phyloP scores from a whole-genome alignment of 2,797 vertebrate species.

The Rhinichthys osculus region DNA sequence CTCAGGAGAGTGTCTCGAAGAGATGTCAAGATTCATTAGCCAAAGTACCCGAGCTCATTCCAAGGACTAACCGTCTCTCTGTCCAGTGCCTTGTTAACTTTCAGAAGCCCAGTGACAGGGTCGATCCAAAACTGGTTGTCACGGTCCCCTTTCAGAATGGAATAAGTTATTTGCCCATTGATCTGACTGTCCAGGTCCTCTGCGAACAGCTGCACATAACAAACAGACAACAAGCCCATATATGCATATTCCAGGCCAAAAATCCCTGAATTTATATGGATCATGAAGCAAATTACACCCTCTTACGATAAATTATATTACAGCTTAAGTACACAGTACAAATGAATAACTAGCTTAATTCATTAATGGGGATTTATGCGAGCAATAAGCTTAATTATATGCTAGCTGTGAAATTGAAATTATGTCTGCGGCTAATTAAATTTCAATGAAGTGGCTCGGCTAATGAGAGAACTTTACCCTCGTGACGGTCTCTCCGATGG shows the following conservation, averaged over 20 bases:
- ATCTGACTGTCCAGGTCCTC: conserved; percentile 94
- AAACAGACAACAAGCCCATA: conserved; percentile 12
- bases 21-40: conserved; percentile 51
- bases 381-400: conserved; percentile 42
- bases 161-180: conserved; percentile 90
- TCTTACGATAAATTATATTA: conserved; percentile 23
- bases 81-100: conserved; percentile 93
- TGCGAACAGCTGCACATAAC: conserved; percentile 83
- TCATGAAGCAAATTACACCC: conserved; percentile 23
- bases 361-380: conserved; percentile 41
- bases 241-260: neutral
- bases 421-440: conserved; percentile 35
- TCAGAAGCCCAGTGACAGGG: conserved; percentile 87
- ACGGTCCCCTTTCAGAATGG: conserved; percentile 91
- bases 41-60: conserved; percentile 50
- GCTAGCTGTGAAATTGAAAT: conserved; percentile 48
- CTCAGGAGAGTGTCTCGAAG: conserved; percentile 28
- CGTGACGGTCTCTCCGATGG: conserved; percentile 87
- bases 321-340: conserved; percentile 17
- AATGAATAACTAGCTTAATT: conserved; percentile 25
- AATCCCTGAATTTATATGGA: neutral
- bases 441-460: conserved; percentile 21
- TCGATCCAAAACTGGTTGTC: conserved; percentile 95
- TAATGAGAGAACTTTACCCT: conserved; percentile 74
- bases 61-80: conserved; percentile 87